Base-by-base conservation (phyloP, 2,797 vertebrate species). In the Diplodus sargus region DNA sequence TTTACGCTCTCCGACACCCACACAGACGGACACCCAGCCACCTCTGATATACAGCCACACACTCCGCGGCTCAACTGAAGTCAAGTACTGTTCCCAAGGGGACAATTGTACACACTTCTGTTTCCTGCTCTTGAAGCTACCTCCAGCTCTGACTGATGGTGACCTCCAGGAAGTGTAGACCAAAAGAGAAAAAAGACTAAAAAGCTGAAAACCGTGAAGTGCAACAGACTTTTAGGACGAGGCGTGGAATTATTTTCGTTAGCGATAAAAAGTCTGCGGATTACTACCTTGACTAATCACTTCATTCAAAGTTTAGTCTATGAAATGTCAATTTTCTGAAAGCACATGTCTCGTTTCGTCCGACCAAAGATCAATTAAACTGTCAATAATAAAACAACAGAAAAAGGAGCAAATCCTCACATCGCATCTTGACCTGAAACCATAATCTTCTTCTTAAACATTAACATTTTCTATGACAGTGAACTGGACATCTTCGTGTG, bases 1-100 rank as follows among this genome's bases (percentile, higher is more conserved):
- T 75, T 90, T 78, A 87, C 88, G 89, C 91, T 74, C 2, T 83
- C 63, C n/a, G n/a, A 69, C 63, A 70, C 30, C 34, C 23, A 25
- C 73, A 63, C 60, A 64, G 57, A 64, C 70, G 17, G 25, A 78
- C 73, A 23, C 25, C 61, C 61, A 61, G 53, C 57, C 65, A 68
- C 42, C 23, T 47, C 63, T 82, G 82, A 83, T 58, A 78, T 79
- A 85, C 74, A 81, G 72, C 74, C 54, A 48, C 54, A 67, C 76
- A 22, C 75, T 48, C 34, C 49, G 49, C 65, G 60, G 39, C 54
- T 87, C 9, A 69, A 72, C 69, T 86, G 22, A 69, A 90, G 72
- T 74, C 58, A 84, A 74, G 51, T 16, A 30, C 65, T 81, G 79
- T 34, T 89, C 86, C 88, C 85, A 43, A 34, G 81, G 76, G 87